Evolutionary conservation across 2,113 vertebrate species (phyloP).

Genomic region (Ceyx cyanopectus): DNA sequence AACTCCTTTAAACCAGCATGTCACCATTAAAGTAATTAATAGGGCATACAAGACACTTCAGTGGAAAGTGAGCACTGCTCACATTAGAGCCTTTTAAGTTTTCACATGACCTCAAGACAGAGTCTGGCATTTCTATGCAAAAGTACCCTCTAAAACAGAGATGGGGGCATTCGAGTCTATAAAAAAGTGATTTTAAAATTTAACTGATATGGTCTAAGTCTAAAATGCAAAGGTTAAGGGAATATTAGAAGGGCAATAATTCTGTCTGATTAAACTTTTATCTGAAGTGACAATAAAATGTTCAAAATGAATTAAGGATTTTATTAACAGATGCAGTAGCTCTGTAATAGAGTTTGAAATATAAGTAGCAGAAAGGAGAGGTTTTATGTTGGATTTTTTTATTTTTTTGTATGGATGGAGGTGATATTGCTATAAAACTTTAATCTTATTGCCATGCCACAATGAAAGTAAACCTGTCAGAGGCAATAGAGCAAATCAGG

Average conservation of each 20-base stretch:
- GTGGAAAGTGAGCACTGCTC: background rate
- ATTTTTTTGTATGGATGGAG: constrained; percentile 31
- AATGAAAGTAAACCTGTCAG: constrained; percentile 63
- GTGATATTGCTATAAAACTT: constrained; percentile 65
- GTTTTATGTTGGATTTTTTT: background rate
- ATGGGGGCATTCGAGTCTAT: constrained; percentile 54
- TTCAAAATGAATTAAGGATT: constrained; percentile 67
- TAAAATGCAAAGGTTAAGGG: constrained; percentile 75
- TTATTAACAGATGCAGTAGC: constrained; percentile 60
- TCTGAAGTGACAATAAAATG: constrained; percentile 66
- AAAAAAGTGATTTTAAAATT: constrained; percentile 72
- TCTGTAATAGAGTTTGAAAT: constrained; percentile 58
- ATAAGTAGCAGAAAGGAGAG: constrained; percentile 24
- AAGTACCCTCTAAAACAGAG: constrained; percentile 39
- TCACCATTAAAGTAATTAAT: constrained; percentile 78
- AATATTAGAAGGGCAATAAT: constrained; percentile 73
- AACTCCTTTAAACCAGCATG: constrained; percentile 71
- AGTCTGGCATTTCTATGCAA: background rate
- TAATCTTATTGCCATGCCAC: constrained; percentile 55
- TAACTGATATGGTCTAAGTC: constrained; percentile 62
- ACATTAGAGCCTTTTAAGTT: constrained; percentile 13
- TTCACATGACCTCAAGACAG: constrained; percentile 28
- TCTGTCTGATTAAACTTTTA: constrained; percentile 79
- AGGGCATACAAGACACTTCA: constrained; percentile 23
- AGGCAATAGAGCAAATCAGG: constrained; percentile 57